Conservation (phyloP, 2,797 vertebrate species). For the Xiphophorus birchmanni region DNA sequence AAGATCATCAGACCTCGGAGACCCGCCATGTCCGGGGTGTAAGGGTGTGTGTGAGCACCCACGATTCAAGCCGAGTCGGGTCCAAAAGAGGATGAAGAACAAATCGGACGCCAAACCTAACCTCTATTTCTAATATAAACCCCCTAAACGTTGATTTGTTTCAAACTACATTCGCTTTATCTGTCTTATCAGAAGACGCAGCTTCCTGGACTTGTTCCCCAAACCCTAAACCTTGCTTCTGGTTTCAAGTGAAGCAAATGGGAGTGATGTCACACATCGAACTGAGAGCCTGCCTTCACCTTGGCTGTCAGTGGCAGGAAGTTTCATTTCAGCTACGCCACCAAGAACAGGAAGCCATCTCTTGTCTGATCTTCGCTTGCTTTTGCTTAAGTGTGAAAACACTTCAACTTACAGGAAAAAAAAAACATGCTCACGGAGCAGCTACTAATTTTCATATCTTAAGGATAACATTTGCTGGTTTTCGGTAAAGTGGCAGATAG, state of each 20-base stretch:
- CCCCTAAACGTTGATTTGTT: conserved; percentile 31
- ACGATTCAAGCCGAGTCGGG: conserved; percentile 71
- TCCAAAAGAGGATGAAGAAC: conserved; percentile 77
- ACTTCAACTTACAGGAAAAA: conserved; percentile 5
- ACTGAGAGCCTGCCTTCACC: conserved; percentile 76
- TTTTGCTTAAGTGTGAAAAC: conserved; percentile 51
- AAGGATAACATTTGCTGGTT: neutral
- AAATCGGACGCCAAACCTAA: conserved; percentile 40
- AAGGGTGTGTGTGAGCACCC: conserved; percentile 73
- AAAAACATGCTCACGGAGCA: neutral
- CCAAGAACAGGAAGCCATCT: conserved; percentile 77
- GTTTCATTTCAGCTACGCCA: conserved; percentile 76
- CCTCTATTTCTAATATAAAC: conserved; percentile 12
- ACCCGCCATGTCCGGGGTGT: conserved; percentile 86
- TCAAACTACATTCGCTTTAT: conserved; percentile 74
- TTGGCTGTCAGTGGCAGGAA: conserved; percentile 77
- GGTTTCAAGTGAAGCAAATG: conserved; percentile 60
- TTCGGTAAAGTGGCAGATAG: neutral
- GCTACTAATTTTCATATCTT: neutral
- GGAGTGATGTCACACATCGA: conserved; percentile 84
- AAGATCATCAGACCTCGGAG: conserved; percentile 81
- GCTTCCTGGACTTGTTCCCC: conserved; percentile 85
- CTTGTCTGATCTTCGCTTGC: conserved; percentile 46
- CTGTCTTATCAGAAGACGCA: conserved; percentile 80
- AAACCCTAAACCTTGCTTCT: conserved; percentile 78